Base-by-base conservation (phyloP, 2,888 invertebrate species). In the Rhogogaster chlorosoma region DNA sequence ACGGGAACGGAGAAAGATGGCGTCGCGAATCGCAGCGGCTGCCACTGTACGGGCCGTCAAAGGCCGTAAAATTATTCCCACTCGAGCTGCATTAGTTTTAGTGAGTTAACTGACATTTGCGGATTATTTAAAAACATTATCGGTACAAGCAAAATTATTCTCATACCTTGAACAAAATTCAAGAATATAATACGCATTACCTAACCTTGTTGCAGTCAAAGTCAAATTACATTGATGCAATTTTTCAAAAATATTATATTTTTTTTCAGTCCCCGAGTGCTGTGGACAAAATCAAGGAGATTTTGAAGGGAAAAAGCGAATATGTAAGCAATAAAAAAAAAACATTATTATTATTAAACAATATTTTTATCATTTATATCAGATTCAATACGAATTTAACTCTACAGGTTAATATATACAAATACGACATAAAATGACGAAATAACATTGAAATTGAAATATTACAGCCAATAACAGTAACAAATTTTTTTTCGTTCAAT, bases 11-110 rank as follows among this genome's bases (percentile, higher is more conserved):
- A 87, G 87, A 90, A 93, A 92, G 90, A 97, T 97, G 97, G 96
- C 97, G 93, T 96, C 97, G 88, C 96, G 96, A 95, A 95, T 96
- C 86, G 96, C 97, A 90, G 98, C 97, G 86, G 96, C 98, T 92
- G 98, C 98, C 42, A 98, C 98, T 84, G 98, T 99, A 42, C 95
- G 98, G 89, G 98, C 98, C 88, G 96, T 98, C 38, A 97, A 97
- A 93, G 96, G 96, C 89, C 95, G 97, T 91, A 96, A 95, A 93
- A 93, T 97, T 87, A 93, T 97, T 86, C 96, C 98, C n/a, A 96
- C 96, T 71, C 95, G 98, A 90, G 97, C 98, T 88, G 98, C 99
- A 3, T 94, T 99, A 84, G 96, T 97, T 87, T 94, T 99, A 94
- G 95, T 95, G 90, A 93, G 93, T 92, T 64, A 45, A 64, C 84